Evolutionary conservation across 2,797 vertebrate species (phyloP), one percentile per base, ranked within the genome.

Genomic region (Thamnophis elegans): DNA sequence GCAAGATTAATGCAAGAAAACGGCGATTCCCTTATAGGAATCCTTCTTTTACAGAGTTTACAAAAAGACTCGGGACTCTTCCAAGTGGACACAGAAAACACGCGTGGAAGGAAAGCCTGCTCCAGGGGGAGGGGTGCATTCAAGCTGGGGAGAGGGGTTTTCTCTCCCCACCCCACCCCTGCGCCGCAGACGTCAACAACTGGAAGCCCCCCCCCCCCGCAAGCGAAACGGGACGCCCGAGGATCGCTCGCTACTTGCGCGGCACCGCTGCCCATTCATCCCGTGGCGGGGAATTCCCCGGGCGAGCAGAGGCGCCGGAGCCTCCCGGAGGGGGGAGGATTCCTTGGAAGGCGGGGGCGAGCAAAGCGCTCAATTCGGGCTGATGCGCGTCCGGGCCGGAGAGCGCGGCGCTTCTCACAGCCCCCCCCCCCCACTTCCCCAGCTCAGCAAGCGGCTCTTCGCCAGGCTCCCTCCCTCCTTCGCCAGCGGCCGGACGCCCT

Each of bases 391-490:
- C 68, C 7, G 68, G 36, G 18, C 18, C 32, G 36, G 68, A 22
- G 68, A 42, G 68, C 18, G 18, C 32, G 32, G 8, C 32, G 16
- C 8, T 22, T 42, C 18, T 42, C 8, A 3, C 65, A 2, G n/a
- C 14, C n/a, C 32, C 68, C 68, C 60, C 26, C 0, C 60, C 62
- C 62, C 2, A n/a, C 6, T 1, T 26, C 11, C 62, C 62, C 28
- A 1, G 8, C 68, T 20, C 36, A 20, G 68, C 16, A 9, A 73
- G 32, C 32, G 16, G 32, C 32, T 12, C n/a, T 65, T n/a, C 5
- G n/a, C 5, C 1, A 3, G n/a, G 65, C 2, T 9, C 18, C 1
- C 2, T 9, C 18, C 1, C 3, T 20, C 68, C 68, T 10, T 22
- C 3, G 68, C 32, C 3, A 73, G 65, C 14, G n/a, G 13, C 65